phyloP scores from a whole-genome alignment of 2,888 invertebrate genomes.

The Notodonta dromedarius region DNA sequence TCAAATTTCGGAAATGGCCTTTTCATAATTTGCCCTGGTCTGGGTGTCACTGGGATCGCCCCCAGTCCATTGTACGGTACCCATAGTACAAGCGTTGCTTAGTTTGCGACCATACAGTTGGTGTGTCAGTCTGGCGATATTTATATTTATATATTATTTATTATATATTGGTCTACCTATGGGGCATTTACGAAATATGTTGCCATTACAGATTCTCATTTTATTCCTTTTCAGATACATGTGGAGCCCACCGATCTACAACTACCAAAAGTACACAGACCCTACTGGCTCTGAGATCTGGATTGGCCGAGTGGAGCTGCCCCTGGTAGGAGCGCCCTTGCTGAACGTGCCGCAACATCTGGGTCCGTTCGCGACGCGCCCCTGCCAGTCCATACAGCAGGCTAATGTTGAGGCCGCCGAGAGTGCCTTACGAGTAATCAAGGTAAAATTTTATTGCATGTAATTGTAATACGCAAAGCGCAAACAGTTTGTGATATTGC shows the following conservation, averaged over 20 bases:
- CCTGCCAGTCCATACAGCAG: conserved; percentile 58
- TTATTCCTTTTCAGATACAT: conserved; percentile 55
- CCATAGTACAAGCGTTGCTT: no score
- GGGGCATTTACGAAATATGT: no score
- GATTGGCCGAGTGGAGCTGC: conserved; percentile 63
- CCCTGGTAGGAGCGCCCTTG: conserved; percentile 63
- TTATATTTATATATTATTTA: no score
- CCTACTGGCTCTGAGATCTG: conserved; percentile 54
- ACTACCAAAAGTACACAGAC: conserved; percentile 61
- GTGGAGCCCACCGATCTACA: conserved; percentile 68
- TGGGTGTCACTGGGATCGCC: no score
- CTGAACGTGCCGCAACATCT: conserved; percentile 48
- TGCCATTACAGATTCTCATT: not conserved
- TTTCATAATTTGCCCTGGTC: no score
- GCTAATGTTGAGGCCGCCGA: conserved; percentile 70
- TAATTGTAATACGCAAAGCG: no score
- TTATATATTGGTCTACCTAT: no score
- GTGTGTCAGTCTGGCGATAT: no score
- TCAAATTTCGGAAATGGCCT: no score
- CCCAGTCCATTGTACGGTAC: no score
- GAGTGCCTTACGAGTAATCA: conserved; percentile 59
- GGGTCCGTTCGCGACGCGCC: conserved; percentile 60
- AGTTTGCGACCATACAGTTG: no score
- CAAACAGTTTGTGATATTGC: no score
- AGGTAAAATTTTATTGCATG: conserved; percentile 44